Percentiles rank a stretch among this genome's conserved stretches.
These are phyloP conservation scores for Hirundichthys speculiger DNA, from an alignment of 2,113 vertebrate species.

Conservation along the genomic window DNA sequence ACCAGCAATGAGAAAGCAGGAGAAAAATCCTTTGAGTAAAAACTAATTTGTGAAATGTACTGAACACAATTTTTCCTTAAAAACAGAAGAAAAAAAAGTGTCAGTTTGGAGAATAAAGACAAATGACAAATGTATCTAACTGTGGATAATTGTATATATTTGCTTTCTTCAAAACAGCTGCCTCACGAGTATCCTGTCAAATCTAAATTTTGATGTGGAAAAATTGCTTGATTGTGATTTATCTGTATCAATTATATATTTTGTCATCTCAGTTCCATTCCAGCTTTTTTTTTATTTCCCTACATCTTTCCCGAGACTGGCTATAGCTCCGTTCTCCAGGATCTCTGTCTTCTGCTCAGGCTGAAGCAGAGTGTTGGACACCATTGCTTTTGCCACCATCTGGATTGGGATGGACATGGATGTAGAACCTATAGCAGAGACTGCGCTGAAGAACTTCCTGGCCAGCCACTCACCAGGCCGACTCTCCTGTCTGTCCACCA, in stretches of 20 bases:
- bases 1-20: too few species aligned
- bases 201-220: not conserved
- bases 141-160: too few species aligned
- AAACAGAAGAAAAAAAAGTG: too few species aligned
- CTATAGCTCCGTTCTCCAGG: slow-evolving; percentile 83
- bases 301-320: slow-evolving; percentile 66
- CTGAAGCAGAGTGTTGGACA: slow-evolving; percentile 77
- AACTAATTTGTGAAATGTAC: too few species aligned
- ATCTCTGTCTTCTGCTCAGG: slow-evolving; percentile 71
- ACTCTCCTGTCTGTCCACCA: slow-evolving; percentile 82
- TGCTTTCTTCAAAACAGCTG: too few species aligned
- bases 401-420: slow-evolving; percentile 77
- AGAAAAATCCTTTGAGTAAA: too few species aligned
- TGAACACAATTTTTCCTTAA: too few species aligned
- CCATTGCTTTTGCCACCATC: slow-evolving; percentile 70
- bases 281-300: slow-evolving; percentile 38
- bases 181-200: too few species aligned
- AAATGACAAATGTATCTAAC: too few species aligned
- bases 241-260: not conserved
- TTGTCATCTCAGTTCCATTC: slow-evolving; percentile 6
- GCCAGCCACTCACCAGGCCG: slow-evolving; percentile 77
- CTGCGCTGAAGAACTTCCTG: slow-evolving; percentile 74
- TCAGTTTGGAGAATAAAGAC: too few species aligned
- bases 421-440: slow-evolving; percentile 59
- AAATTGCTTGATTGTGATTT: not conserved